Evolutionary conservation across 1,140 invertebrate species (phyloP).

Genomic region (Mamestra configurata): DNA sequence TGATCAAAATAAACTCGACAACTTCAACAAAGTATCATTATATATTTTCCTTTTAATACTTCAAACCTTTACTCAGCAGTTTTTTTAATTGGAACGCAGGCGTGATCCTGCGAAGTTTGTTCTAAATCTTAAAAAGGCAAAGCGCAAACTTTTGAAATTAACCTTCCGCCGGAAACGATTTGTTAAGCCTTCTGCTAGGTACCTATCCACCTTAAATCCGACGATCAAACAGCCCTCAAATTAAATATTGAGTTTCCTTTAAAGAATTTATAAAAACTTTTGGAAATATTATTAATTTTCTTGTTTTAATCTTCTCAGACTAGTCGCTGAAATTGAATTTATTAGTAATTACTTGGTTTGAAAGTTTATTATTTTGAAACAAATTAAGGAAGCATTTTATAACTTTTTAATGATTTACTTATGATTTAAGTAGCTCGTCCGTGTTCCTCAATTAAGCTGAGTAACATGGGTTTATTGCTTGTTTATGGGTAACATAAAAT

Average conservation of each 20-base stretch:
- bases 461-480: conserved; percentile 10
- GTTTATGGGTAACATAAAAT: conserved; percentile 21
- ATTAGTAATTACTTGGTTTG: conserved; percentile 25
- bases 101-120: conserved; percentile 17
- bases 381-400: not conserved
- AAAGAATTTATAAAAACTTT: conserved; percentile 18
- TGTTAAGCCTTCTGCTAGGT: not conserved
- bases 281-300: conserved; percentile 23
- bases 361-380: conserved; percentile 20
- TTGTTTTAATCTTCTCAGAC: conserved; percentile 23
- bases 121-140: conserved; percentile 27
- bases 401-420: conserved; percentile 33
- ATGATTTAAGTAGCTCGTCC: not conserved
- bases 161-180: conserved; percentile 18
- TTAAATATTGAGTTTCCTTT: conserved; percentile 9
- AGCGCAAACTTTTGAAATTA: conserved; percentile 38
- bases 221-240: conserved; percentile 23
- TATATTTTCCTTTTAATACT: conserved; percentile 9
- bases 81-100: conserved; percentile 13
- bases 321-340: conserved; percentile 21
- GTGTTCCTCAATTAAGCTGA: not conserved
- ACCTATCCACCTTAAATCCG: not conserved
- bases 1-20: not conserved
- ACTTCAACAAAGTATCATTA: not conserved
- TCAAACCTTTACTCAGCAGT: conserved; percentile 2